Evolutionary conservation across 2,797 vertebrate genomes (phyloP).

Genomic region (Rhinella marina): DNA sequence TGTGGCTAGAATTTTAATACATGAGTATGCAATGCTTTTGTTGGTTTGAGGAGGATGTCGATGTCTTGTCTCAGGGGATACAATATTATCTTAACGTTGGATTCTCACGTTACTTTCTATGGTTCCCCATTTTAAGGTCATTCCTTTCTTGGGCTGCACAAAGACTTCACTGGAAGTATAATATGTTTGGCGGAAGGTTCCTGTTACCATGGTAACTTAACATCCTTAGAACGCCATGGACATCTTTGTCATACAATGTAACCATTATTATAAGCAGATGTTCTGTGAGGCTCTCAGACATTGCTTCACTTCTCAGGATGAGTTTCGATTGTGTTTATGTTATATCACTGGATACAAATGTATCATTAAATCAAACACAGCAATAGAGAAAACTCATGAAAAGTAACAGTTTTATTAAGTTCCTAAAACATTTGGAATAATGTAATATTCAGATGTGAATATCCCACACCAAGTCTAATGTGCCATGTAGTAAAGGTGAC

Average conservation of each 20-base stretch:
- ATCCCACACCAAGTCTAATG: too few species aligned
- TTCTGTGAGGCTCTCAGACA: not conserved
- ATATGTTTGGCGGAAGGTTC: slow-evolving; percentile 15
- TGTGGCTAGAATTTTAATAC: too few species aligned
- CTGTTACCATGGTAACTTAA: slow-evolving; percentile 36
- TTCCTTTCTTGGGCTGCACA: slow-evolving; percentile 3
- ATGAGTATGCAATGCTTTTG: too few species aligned
- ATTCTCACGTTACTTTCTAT: not conserved
- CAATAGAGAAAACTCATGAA: not conserved
- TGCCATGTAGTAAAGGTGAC: too few species aligned
- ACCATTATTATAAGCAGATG: not conserved
- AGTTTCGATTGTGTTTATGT: not conserved
- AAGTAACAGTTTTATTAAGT: too few species aligned
- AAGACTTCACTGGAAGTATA: slow-evolving; percentile 15
- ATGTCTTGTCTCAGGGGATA: too few species aligned
- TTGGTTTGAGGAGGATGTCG: too few species aligned
- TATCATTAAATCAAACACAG: not conserved
- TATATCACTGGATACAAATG: not conserved
- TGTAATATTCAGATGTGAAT: too few species aligned
- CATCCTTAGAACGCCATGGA: not conserved
- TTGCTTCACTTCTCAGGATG: not conserved
- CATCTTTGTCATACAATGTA: not conserved
- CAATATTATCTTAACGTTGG: not conserved
- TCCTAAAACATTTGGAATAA: too few species aligned
- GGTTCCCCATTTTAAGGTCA: slow-evolving; percentile 13